These are phyloP conservation scores for Ametastegia equiseti DNA, from an alignment of 2,888 invertebrate species.

Conservation along the genomic window DNA sequence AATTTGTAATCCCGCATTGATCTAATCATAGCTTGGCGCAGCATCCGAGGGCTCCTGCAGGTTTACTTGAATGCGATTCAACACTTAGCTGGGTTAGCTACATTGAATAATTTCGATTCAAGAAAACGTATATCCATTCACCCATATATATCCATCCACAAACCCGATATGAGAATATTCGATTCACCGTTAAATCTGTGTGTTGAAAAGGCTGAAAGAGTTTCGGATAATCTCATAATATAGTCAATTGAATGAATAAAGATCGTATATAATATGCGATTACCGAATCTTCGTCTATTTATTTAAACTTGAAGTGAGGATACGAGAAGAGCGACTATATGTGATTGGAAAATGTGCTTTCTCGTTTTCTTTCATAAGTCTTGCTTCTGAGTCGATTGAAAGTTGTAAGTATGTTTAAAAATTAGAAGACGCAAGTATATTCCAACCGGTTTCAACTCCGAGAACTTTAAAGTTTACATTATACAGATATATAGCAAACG, in stretches of 20 bases:
- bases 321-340: background rate
- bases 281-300: background rate
- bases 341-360: slow-evolving; percentile 22
- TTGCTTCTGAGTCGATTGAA: slow-evolving; percentile 1
- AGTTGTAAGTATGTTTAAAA: slow-evolving; percentile 17
- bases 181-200: background rate
- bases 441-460: slow-evolving; percentile 9
- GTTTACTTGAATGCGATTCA: background rate
- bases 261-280: background rate
- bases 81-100: background rate
- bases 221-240: background rate
- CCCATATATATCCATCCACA: too few species aligned
- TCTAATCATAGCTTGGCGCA: background rate
- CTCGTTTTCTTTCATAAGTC: background rate
- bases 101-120: background rate
- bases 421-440: slow-evolving; percentile 4
- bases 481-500: slow-evolving; percentile 6
- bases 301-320: background rate
- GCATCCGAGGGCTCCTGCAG: background rate
- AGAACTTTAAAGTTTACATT: background rate
- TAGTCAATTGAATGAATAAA: background rate
- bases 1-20: background rate
- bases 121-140: slow-evolving; percentile 1
- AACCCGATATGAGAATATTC: background rate
- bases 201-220: background rate